phyloP scores from a whole-genome alignment of 37 sponge, comb jelly and placozoan species.

The Diacarnus erythraeanus region DNA sequence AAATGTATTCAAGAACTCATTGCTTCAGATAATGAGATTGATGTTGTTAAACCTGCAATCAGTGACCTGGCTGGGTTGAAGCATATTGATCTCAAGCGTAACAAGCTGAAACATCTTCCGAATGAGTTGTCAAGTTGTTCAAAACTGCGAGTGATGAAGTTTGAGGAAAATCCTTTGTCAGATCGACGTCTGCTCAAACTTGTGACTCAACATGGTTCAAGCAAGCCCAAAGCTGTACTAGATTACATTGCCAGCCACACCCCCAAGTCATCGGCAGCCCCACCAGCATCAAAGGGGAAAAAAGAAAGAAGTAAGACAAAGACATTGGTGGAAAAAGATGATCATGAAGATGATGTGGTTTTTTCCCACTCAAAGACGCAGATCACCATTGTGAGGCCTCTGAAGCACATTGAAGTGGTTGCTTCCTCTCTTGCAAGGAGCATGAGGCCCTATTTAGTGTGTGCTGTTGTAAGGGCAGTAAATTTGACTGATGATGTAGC shows the following conservation, averaged over 20 bases:
- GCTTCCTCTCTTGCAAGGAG: conserved; percentile 47
- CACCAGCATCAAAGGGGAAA: conserved; percentile 15
- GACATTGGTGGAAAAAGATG: background rate
- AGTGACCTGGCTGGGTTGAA: conserved; percentile 27
- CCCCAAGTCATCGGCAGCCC: background rate
- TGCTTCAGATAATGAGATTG: conserved; percentile 55
- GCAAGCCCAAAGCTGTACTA: conserved; percentile 82
- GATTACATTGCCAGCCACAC: conserved; percentile 69
- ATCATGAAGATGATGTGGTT: conserved; percentile 35
- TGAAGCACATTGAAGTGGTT: conserved; percentile 24
- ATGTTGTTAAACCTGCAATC: conserved; percentile 22
- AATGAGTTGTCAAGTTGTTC: conserved; percentile 63
- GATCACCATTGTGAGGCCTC: conserved; percentile 39
- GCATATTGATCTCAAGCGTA: conserved; percentile 52
- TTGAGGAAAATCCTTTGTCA: conserved; percentile 75
- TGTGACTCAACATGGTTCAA: conserved; percentile 77
- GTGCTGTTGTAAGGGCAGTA: conserved; percentile 67
- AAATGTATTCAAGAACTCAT: conserved; percentile 46
- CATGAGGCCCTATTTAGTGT: conserved; percentile 77
- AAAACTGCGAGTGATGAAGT: conserved; percentile 56
- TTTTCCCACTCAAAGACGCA: background rate
- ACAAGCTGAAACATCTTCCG: conserved; percentile 63
- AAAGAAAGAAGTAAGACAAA: conserved; percentile 31
- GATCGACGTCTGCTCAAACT: conserved; percentile 82
- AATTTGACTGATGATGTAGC: conserved; percentile 42